These are phyloP conservation scores for Austrofundulus limnaeus DNA, from an alignment of 2,113 vertebrate species.

Conservation along the genomic window DNA sequence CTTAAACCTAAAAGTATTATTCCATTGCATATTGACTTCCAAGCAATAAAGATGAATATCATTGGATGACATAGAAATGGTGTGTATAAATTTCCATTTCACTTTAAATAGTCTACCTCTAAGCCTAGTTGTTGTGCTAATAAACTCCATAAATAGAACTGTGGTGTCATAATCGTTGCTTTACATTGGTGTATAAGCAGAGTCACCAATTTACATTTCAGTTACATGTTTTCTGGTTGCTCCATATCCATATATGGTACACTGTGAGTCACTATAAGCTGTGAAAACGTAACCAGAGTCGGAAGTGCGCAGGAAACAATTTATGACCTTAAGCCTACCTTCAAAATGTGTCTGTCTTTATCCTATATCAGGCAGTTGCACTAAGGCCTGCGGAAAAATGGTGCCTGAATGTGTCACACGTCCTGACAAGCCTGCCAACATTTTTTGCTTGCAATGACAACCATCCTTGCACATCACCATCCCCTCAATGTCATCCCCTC, in stretches of 20 bases:
- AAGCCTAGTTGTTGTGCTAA: neutral
- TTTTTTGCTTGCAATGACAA: constrained; percentile 32
- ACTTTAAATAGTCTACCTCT: neutral
- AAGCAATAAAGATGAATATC: too few relatives aligned
- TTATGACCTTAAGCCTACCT: constrained; percentile 26
- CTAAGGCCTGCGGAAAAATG: constrained; percentile 42
- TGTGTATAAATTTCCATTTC: neutral
- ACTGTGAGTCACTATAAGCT: constrained; percentile 25
- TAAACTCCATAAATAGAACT: neutral
- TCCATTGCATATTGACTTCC: too few relatives aligned
- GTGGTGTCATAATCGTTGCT: neutral
- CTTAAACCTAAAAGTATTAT: too few relatives aligned
- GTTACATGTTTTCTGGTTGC: constrained; percentile 8
- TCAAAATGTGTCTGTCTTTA: constrained; percentile 56
- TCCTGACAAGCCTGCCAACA: constrained; percentile 45
- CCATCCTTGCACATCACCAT: constrained; percentile 24
- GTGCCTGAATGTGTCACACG: constrained; percentile 43
- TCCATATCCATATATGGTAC: neutral
- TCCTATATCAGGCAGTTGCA: constrained; percentile 48
- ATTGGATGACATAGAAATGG: neutral
- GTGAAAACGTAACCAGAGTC: constrained; percentile 6
- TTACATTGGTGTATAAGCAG: constrained; percentile 3
- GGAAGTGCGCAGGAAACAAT: constrained; percentile 19
- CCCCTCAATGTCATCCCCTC: constrained; percentile 25
- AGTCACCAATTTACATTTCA: constrained; percentile 14